These are phyloP conservation scores for Boloria selene DNA, from an alignment of 2,888 invertebrate genomes.

Conservation along the genomic window DNA sequence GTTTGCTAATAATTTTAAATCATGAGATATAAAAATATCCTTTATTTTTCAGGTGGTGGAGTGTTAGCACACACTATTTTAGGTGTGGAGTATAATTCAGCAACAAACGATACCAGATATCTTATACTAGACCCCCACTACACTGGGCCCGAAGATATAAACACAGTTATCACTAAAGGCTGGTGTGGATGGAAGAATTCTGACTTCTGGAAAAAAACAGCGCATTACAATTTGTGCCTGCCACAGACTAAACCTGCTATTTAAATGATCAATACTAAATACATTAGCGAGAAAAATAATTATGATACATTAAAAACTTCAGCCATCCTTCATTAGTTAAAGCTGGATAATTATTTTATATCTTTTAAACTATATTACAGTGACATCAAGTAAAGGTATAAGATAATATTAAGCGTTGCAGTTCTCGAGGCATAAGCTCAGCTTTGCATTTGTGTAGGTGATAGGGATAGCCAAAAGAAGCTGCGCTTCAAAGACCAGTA, in stretches of 20 bases:
- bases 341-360: too few relatives aligned
- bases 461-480: too few relatives aligned
- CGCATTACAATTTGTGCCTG: slow-evolving; percentile 98
- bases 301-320: too few relatives aligned
- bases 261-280: slow-evolving; percentile 44
- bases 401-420: too few relatives aligned
- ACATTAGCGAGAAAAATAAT: not conserved
- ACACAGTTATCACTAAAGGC: slow-evolving; percentile 89
- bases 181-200: slow-evolving; percentile 99
- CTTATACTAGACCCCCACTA: slow-evolving; percentile 99
- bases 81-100: slow-evolving; percentile 93
- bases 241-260: slow-evolving; percentile 84
- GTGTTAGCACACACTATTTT: slow-evolving; percentile 98
- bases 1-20: too few relatives aligned
- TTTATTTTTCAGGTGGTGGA: slow-evolving; percentile 89
- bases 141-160: slow-evolving; percentile 92
- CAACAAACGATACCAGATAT: slow-evolving; percentile 91
- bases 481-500: too few relatives aligned
- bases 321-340: too few relatives aligned
- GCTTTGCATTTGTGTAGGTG: too few relatives aligned
- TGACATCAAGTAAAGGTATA: too few relatives aligned
- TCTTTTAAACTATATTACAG: too few relatives aligned
- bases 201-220: slow-evolving; percentile 97
- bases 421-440: too few relatives aligned
- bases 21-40: too few relatives aligned